phyloP scores from a whole-genome alignment of 2,113 vertebrate genomes.

The Thymallus thymallus region DNA sequence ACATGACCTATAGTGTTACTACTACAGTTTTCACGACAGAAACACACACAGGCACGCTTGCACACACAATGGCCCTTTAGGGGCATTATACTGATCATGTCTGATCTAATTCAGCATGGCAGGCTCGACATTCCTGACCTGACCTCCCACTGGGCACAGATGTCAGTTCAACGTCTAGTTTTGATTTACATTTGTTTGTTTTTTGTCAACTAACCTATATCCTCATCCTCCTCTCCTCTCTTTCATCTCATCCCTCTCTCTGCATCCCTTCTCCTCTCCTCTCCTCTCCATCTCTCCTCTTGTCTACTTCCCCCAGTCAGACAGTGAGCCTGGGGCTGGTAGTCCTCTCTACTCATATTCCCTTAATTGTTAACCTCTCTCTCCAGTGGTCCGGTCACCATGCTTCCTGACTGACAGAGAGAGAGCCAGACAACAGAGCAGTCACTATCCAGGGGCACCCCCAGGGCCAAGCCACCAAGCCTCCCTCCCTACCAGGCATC shows the following conservation, averaged over 20 bases:
- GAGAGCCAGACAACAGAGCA: not conserved
- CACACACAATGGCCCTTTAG: not conserved
- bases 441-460: not conserved
- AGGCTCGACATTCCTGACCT: constrained; percentile 4
- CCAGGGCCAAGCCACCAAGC: not conserved
- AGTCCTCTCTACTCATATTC: not conserved
- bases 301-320: not conserved
- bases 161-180: too few species aligned
- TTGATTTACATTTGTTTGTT: too few species aligned
- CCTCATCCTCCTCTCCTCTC: not conserved
- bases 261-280: not conserved
- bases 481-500: not conserved
- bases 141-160: not conserved
- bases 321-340: not conserved
- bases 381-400: not conserved
- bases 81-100: not conserved
- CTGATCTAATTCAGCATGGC: constrained; percentile 18
- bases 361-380: constrained; percentile 15
- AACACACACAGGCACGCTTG: not conserved
- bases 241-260: not conserved
- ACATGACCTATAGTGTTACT: constrained; percentile 23
- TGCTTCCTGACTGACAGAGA: not conserved
- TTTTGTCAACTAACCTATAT: too few species aligned
- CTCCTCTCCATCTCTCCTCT: not conserved
- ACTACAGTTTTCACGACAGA: too few species aligned